Evolutionary conservation across 2,797 vertebrate species (phyloP).

Genomic region (Eulemur coronatus): DNA sequence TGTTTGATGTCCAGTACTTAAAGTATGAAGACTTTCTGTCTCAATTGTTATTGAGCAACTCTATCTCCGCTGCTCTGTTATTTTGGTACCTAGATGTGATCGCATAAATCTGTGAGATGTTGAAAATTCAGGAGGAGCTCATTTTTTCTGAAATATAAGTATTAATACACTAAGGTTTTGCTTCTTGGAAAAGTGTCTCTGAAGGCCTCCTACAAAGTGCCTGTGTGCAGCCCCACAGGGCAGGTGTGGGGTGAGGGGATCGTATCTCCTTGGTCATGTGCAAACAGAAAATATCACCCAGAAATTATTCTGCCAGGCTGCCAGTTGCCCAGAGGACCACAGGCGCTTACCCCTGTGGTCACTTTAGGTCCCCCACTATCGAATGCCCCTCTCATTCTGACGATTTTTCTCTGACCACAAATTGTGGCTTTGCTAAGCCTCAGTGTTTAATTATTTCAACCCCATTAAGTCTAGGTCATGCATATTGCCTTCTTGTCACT

Average conservation of each 20-base stretch:
- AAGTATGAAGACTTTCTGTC: neutral
- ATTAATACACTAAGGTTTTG: neutral
- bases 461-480: neutral
- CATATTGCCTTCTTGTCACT: neutral
- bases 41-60: neutral
- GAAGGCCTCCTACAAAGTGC: neutral
- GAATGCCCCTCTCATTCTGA: neutral
- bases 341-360: neutral
- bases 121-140: neutral
- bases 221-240: neutral
- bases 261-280: neutral
- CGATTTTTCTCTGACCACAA: neutral
- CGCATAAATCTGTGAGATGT: neutral
- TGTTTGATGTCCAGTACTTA: neutral
- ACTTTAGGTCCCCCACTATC: neutral
- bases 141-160: neutral
- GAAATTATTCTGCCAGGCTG: too few species aligned
- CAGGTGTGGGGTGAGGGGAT: accelerated
- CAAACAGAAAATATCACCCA: too few species aligned
- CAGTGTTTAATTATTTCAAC: neutral
- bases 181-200: neutral
- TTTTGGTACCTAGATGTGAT: neutral
- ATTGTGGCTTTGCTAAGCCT: neutral
- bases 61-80: neutral
- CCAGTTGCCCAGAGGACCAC: too few species aligned